Base-by-base conservation (phyloP, 2,113 vertebrate species). In the Spea multiplicata region DNA sequence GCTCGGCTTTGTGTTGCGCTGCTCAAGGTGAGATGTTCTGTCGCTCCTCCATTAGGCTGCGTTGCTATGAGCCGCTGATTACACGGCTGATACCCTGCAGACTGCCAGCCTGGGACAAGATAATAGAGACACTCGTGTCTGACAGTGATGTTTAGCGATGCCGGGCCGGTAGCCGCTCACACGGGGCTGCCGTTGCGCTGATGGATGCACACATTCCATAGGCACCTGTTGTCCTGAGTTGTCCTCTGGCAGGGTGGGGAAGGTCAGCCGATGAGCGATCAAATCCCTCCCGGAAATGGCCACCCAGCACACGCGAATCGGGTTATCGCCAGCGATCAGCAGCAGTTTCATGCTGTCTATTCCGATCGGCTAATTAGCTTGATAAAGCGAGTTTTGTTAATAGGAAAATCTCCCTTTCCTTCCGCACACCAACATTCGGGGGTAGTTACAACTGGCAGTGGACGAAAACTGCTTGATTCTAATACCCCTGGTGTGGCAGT, bases 201-300 rank as follows among this genome's bases (percentile, higher is more conserved):
- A 65, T 71, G 59, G 52, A 78, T 65, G 76, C 57, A 65, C 48
- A 66, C 70, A 79, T 79, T 73, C 59, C 61, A 72, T 59, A 79
- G 69, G 61, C 61, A 79, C 76, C 76, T 79, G 76, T 79, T 79
- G 76, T 78, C 68, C 76, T 66, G 69, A 50, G 30, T 12, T 78
- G 57, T 66, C 69, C 52, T 73, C 13, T 79, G 48, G 47, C 49
- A 14, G 59, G 57, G 46, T 44, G 65, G 13, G 57, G 67, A 69
- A 71, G 52, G 67, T 16, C 55, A 45, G 48, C 5, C 17, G 14
- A 66, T 30, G 30, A 30, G 30, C 30, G 30, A 30, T 1, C 30
- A 30, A 1, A 30, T 2, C 30, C 30, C 30, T 30, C 30, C 30
- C 2, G 30, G 30, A 30, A 2, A 30, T 2, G 30, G 30, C 30